Conservation (phyloP, 2,888 invertebrate genomes). For the Campopleginae sp. region DNA sequence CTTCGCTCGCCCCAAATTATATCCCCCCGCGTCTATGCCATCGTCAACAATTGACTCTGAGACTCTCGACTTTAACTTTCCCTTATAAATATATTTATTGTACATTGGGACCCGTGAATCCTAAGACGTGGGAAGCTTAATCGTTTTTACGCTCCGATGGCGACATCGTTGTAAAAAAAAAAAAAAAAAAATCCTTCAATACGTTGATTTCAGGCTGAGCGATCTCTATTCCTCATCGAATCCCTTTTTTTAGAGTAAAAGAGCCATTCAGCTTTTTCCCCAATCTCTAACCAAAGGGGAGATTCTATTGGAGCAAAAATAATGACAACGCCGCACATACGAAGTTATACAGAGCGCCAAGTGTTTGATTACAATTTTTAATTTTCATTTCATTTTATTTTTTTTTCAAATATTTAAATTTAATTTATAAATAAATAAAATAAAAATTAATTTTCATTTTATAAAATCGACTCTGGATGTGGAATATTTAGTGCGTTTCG, state of each 20-base stretch:
- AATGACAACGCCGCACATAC: background rate
- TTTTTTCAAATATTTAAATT: no score
- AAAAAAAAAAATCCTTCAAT: constrained; percentile 34
- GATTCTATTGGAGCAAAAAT: background rate
- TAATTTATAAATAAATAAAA: no score
- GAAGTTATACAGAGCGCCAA: background rate
- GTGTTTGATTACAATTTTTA: background rate
- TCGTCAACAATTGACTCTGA: constrained; percentile 65
- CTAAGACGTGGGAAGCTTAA: constrained; percentile 66
- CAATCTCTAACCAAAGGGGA: background rate
- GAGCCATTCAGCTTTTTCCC: background rate
- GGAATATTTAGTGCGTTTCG: background rate
- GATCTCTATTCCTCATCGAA: background rate
- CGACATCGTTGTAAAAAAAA: constrained; percentile 20
- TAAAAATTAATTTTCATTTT: background rate
- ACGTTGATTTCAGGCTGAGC: constrained; percentile 14
- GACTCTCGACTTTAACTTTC: constrained; percentile 48
- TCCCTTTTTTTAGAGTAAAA: constrained; percentile 10
- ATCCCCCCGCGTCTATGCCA: constrained; percentile 35
- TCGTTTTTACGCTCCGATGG: constrained; percentile 61
- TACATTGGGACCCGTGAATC: constrained; percentile 30
- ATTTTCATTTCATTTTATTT: no score
- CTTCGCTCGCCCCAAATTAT: constrained; percentile 54
- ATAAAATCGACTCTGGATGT: background rate
- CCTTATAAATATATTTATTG: constrained; percentile 16